A percentile compares a stretch with the other conserved stretches of the same genome.
Evolutionary conservation across 1,140 invertebrate genomes (phyloP).

Genomic region (Zaprionus nigranus): DNA sequence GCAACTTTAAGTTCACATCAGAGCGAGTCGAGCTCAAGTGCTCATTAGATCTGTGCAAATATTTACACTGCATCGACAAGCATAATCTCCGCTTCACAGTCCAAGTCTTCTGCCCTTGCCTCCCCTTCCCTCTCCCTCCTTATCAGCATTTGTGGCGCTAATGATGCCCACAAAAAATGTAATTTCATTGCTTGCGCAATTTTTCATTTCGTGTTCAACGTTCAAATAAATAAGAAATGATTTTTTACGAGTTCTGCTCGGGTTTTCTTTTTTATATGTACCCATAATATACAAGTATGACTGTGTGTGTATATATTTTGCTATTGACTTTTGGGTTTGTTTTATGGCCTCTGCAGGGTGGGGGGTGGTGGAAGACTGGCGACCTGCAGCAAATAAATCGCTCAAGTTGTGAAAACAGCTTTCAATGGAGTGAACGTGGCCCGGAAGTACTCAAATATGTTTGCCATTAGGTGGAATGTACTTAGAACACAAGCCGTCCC

Average conservation of each 20-base stretch:
- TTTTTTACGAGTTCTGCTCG: slow-evolving; percentile 62
- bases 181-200: slow-evolving; percentile 74
- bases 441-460: slow-evolving; percentile 50
- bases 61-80: slow-evolving; percentile 44
- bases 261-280: slow-evolving; percentile 20
- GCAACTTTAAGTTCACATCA: slow-evolving; percentile 14
- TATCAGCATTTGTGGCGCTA: slow-evolving; percentile 32
- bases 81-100: slow-evolving; percentile 11
- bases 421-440: slow-evolving; percentile 15
- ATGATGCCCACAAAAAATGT: slow-evolving; percentile 63
- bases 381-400: slow-evolving; percentile 71
- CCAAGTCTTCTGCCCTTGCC: too few relatives aligned
- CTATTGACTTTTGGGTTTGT: slow-evolving; percentile 73
- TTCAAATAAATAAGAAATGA: slow-evolving; percentile 79
- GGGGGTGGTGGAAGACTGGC: background rate
- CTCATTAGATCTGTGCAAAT: slow-evolving; percentile 74
- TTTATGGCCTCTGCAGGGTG: slow-evolving; percentile 32
- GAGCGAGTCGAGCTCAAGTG: slow-evolving; percentile 34
- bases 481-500: slow-evolving; percentile 32
- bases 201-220: slow-evolving; percentile 73
- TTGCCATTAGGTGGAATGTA: slow-evolving; percentile 47
- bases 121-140: background rate
- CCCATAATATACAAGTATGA: background rate
- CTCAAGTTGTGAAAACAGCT: slow-evolving; percentile 58
- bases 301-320: background rate